Base-by-base conservation (phyloP, 2,797 vertebrate genomes). In the Austrolebias charrua region DNA sequence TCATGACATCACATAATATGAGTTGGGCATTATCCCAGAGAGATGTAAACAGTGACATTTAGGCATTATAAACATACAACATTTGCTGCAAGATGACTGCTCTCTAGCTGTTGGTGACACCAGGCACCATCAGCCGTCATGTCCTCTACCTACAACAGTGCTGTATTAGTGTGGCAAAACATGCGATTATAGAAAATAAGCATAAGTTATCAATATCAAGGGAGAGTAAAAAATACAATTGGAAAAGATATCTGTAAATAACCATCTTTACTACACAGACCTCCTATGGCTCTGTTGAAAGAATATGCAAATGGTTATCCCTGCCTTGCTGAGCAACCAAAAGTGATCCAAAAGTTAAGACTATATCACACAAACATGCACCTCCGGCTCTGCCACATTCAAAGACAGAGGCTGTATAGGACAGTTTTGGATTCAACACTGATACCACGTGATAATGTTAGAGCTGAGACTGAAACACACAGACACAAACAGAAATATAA, bases 101-200 rank as follows among this genome's bases (percentile, higher is more conserved):
- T 89, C 73, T 87, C 71, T 55, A 75, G 79, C 57, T 73, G 81
- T 75, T 78, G 82, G 76, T 69, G 83, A 87, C 76, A 60, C 73
- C 60, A 73, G 73, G 69, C 78, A 82, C 83, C 80, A 70, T 79
- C 80, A 78, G 83, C 86, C 78, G 82, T 69, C 85, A 81, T 83
- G 78, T 88, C 86, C 84, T 84, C 83, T 84, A 88, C 85, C 88
- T 86, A 89, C 79, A 88, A 89, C 86, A 89, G 85, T 89, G 90
- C 82, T 89, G 88, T 87, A 89, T 90, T 90, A 89, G 89, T 90
- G 90, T 89, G 88, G 83, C 84, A 89, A 90, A 88, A 91, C 91
- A 92, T 91, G 91, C 89, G 71, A 82, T 87, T 89, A 88, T 87
- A 90, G 86, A 89, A 91, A 90, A 89, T 88, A 91, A 87, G 84